Base-by-base conservation (phyloP, 2,797 vertebrate species). In the Taeniopygia guttata region DNA sequence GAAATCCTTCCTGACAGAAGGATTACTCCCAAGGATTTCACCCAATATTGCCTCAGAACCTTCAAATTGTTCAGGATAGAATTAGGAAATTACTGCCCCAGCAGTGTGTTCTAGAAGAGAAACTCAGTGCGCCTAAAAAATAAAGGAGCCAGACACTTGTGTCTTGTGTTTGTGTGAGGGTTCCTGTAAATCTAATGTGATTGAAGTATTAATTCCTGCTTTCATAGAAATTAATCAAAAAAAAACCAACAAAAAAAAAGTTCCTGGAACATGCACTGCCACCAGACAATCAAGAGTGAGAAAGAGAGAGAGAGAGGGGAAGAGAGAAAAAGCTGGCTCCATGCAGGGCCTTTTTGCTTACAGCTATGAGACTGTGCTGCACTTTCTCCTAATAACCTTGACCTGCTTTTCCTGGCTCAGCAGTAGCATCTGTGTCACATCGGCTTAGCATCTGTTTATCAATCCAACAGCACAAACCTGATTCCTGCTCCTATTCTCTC, bases 361-460 rank as follows among this genome's bases (percentile, higher is more conserved):
- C 90, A 97, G 98, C 97, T 87, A 97, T 88, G 93, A 97, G 96
- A 95, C 95, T 97, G 97, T 97, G 81, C 96, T 97, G 96, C 97
- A 96, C 97, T 98, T 97, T 97, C 97, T 97, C 97, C 97, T 96
- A 96, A 98, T 98, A 98, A 98, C 98, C 98, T 98, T 98, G 98
- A 98, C 98, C 98, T 97, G 98, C 93, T 98, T 98, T 98, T 96
- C 97, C 95, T 94, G 96, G 97, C 97, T 98, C 98, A 97, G 97
- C 97, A 95, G 97, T 97, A 97, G 97, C 98, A 98, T 98, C 98
- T 97, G 98, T 98, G 98, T 99, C 99, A 98, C 98, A 98, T 98
- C 97, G 90, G 96, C 98, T 99, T 98, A 98, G 98, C 98, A 97
- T 99, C 99, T 97, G 96, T 98, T 98, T 98, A 97, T 98, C 98